phyloP scores from a whole-genome alignment of 1,140 invertebrate species.

The Drosophila subpulchrella region DNA sequence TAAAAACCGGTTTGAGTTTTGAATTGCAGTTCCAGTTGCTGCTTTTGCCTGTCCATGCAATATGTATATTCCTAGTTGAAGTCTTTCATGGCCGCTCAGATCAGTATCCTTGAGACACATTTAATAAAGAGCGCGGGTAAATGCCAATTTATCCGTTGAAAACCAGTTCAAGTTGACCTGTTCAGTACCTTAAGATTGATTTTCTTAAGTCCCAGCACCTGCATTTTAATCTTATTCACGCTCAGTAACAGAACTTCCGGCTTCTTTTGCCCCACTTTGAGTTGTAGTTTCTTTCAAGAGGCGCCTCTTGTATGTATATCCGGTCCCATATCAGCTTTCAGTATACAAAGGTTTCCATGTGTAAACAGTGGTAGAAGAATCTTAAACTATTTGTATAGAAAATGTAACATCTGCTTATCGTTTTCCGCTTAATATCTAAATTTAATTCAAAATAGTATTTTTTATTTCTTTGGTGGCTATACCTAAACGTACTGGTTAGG shows the following conservation, averaged over 20 bases:
- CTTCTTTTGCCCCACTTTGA: conserved; percentile 14
- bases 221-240: not conserved
- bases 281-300: conserved; percentile 8
- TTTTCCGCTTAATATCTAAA: not conserved
- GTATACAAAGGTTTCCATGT: conserved; percentile 28
- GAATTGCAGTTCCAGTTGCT: conserved; percentile 23
- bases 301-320: conserved; percentile 29
- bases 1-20: conserved; percentile 29
- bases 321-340: conserved; percentile 38
- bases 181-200: not conserved
- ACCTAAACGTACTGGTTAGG: conserved; percentile 1
- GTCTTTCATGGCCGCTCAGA: not conserved
- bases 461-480: not conserved
- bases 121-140: not conserved
- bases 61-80: not conserved
- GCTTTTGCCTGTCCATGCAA: conserved; percentile 6
- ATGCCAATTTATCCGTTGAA: not conserved
- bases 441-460: not conserved
- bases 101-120: conserved; percentile 15
- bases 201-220: conserved; percentile 22
- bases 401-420: not conserved
- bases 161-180: not conserved
- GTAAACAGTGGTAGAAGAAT: not conserved
- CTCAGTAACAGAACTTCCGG: conserved; percentile 20
- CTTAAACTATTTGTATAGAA: not conserved